Conservation (phyloP, 2,113 vertebrate species). For the Leptodactylus fuscus region DNA sequence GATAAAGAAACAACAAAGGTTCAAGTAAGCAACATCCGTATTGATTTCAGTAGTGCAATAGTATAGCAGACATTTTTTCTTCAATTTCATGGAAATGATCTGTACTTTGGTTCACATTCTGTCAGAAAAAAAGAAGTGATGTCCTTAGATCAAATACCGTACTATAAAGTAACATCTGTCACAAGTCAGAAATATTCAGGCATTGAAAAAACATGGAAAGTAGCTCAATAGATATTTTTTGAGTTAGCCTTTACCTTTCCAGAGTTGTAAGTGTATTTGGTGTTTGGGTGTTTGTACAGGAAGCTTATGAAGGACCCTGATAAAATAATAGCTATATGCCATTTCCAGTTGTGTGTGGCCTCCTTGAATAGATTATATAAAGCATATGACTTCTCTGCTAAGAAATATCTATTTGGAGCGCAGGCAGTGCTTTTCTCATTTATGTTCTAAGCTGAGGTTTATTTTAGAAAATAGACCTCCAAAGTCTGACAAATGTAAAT, state of each 20-base stretch:
- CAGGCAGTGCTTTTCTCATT: constrained; percentile 7
- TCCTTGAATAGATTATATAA: not conserved
- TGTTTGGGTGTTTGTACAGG: not conserved
- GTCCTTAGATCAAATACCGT: not conserved
- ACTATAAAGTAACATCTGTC: constrained; percentile 20
- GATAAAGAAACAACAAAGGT: not conserved
- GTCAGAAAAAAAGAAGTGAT: not conserved
- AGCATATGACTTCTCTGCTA: not conserved
- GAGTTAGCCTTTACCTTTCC: constrained; percentile 22
- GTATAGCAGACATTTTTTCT: not conserved
- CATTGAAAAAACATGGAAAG: constrained; percentile 22
- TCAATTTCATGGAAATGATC: not conserved
- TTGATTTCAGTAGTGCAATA: not conserved
- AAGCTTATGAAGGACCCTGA: constrained; percentile 20
- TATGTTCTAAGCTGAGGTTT: constrained; percentile 26
- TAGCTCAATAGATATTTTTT: constrained; percentile 20
- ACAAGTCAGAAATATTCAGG: not conserved
- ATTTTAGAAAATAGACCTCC: constrained; percentile 25
- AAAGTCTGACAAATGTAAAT: constrained; percentile 46
- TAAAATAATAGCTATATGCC: not conserved
- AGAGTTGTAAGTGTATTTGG: constrained; percentile 24
- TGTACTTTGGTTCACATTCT: not conserved
- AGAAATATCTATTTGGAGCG: constrained; percentile 22
- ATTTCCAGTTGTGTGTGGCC: constrained; percentile 32
- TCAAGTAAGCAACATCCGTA: not conserved